Percentiles rank a stretch among this genome's conserved stretches.
Conservation (phyloP, 1,140 invertebrate species). For the Triops longicaudatus region DNA sequence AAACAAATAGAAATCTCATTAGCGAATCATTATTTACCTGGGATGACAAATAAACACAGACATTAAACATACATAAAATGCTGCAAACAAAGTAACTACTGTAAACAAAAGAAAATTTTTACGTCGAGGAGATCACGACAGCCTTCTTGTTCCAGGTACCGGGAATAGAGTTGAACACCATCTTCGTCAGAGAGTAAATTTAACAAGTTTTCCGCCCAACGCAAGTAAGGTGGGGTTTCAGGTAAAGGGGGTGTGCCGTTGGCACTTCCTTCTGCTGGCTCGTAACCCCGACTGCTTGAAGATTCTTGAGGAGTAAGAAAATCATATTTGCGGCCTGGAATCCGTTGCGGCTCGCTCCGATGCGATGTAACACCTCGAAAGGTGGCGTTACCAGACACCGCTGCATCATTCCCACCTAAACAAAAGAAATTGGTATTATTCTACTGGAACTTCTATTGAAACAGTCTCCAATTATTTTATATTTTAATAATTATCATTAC, state of each 20-base stretch:
- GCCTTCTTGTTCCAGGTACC: constrained; percentile 71
- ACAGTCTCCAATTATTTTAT: neutral
- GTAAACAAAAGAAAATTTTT: neutral
- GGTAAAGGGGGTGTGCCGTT: constrained; percentile 26
- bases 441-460: neutral
- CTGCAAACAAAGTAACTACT: neutral
- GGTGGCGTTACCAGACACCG: constrained; percentile 14
- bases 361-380: constrained; percentile 17
- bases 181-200: constrained; percentile 72
- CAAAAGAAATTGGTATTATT: neutral
- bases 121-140: constrained; percentile 54
- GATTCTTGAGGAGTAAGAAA: neutral
- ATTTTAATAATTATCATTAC: neutral
- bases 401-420: constrained; percentile 25
- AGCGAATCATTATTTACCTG: too few species aligned
- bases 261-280: constrained; percentile 25
- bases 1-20: neutral
- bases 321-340: neutral
- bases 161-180: constrained; percentile 72
- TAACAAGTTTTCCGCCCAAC: constrained; percentile 75
- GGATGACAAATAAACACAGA: neutral
- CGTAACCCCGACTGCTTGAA: constrained; percentile 19
- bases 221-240: constrained; percentile 61
- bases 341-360: constrained; percentile 20
- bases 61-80: neutral